Evolutionary conservation across 2,888 invertebrate genomes (phyloP), one percentile per base, ranked within the genome.

Genomic region (Anthoptus insignis): DNA sequence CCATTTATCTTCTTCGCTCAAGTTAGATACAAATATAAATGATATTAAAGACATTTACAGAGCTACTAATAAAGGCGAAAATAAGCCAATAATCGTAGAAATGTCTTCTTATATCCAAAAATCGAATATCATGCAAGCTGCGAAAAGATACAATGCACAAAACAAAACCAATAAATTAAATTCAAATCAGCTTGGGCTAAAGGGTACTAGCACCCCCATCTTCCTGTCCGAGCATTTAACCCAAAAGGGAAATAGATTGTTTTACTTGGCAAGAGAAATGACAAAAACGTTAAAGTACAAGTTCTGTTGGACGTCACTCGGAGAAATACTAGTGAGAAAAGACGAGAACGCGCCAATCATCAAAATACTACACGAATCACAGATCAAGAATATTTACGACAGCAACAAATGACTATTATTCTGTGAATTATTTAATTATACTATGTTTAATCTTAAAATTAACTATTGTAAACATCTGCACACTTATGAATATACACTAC

Each of bases 281-380:
- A 50, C 50, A 1, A 67, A 63, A 50, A 42, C 54, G 4, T 22
- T 50, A 27, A 54, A 52, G n/a, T 64, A 27, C 9, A 66, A 67
- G 16, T 69, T 61, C 57, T 70, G 70, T 22, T 72, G 69, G 70
- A 66, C 70, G 0, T 56, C 65, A 0, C 64, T 57, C 11, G 70
- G 69, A 7, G 64, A 52, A 52, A 22, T 54, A 9, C 57, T 47
- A 1, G 34, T 64, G 8, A 34, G 56, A 3, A 52, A 64, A 29
- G 49, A 42, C 21, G 39, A 56, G n/a, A 34, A 59, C 19, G 70
- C 71, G 3, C 64, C 58, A 5, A 72, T 56, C 7, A 68, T 73
- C 9, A 52, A 52, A 32, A 27, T 52, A 16, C 29, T 6, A 2
- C 29, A 27, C 16, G 52, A 52, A 32, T 9, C 52, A 0, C 52